Evolutionary conservation across 2,797 vertebrate species (phyloP).

Genomic region (Lerista edwardsae): DNA sequence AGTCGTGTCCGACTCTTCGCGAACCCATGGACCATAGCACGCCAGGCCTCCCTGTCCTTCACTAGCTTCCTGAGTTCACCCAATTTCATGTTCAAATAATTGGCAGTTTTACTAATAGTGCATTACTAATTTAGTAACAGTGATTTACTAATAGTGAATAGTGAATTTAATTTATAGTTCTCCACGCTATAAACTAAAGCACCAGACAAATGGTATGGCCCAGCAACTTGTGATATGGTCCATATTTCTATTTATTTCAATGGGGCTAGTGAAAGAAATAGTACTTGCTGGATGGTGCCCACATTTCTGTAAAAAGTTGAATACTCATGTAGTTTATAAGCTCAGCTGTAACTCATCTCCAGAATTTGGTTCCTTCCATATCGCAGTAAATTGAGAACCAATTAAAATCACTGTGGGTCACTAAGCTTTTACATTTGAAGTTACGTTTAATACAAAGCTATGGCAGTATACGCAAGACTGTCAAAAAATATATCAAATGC

Average conservation of each 20-base stretch:
- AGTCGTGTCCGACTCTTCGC: no score
- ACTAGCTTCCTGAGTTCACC: no score
- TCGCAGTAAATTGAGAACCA: conserved; percentile 27
- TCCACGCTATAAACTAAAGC: no score
- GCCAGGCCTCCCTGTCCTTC: no score
- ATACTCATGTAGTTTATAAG: not conserved
- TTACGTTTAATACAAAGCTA: conserved; percentile 11
- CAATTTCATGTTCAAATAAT: no score
- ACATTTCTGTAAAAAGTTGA: not conserved
- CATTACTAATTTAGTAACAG: no score
- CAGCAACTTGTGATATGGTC: not conserved
- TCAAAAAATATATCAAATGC: conserved; percentile 22
- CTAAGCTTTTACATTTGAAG: conserved; percentile 34
- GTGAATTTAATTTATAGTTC: no score
- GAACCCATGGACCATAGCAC: no score
- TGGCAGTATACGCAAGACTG: conserved; percentile 3
- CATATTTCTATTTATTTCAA: not conserved
- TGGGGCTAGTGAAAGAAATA: no score
- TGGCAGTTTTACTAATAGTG: no score
- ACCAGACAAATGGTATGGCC: not conserved
- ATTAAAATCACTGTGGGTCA: conserved; percentile 29
- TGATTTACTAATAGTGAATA: no score
- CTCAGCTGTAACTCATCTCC: not conserved
- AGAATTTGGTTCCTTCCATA: not conserved
- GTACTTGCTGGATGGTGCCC: no score